phyloP scores from a whole-genome alignment of 2,797 vertebrate genomes.

The Podargus strigoides region DNA sequence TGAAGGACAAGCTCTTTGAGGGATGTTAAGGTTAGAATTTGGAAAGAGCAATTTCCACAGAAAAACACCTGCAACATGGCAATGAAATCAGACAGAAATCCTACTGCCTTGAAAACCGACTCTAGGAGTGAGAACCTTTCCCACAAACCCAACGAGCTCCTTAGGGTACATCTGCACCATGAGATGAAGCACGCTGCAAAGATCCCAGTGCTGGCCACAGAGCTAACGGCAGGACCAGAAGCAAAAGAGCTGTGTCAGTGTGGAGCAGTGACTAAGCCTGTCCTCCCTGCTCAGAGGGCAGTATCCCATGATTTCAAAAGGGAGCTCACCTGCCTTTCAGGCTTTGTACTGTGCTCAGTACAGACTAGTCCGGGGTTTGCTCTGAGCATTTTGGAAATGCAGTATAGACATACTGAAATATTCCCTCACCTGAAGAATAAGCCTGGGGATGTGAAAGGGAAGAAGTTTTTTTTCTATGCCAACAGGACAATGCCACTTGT shows the following conservation, averaged over 20 bases:
- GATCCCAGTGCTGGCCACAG: neutral
- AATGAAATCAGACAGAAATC: neutral
- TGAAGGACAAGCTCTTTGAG: neutral
- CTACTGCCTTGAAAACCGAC: neutral
- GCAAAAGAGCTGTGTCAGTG: neutral
- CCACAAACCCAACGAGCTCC: neutral
- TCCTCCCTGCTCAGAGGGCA: neutral
- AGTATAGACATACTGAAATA: neutral
- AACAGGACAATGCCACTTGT: neutral
- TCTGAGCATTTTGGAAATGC: neutral
- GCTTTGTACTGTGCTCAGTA: neutral
- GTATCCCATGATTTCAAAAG: neutral
- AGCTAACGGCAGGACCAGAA: neutral
- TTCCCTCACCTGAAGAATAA: neutral
- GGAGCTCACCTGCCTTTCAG: neutral
- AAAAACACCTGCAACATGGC: neutral
- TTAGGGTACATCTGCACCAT: neutral
- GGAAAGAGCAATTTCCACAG: conserved; percentile 1
- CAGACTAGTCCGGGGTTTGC: neutral
- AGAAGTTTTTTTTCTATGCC: neutral
- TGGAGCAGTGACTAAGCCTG: neutral
- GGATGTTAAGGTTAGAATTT: neutral
- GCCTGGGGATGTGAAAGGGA: neutral
- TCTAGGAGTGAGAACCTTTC: neutral
- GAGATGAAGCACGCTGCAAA: neutral